Evolutionary conservation across 1,140 invertebrate species (phyloP), one percentile per base, ranked within the genome.

Genomic region (Argopecten irradians): DNA sequence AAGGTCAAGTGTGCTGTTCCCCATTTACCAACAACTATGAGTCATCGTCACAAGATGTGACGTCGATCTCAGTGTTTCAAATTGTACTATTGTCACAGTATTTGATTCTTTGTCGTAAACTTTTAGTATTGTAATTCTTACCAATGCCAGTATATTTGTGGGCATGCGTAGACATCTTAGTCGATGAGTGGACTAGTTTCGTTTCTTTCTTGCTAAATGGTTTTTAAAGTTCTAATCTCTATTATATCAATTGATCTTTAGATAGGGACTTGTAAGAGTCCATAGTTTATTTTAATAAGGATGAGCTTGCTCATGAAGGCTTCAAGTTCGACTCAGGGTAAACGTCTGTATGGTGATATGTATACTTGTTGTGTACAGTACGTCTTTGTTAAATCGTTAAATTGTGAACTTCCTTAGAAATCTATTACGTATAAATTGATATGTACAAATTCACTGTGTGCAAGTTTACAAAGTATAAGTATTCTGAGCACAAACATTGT

Each of bases 281-380:
- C 5, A 11, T 71, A 71, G 55, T 71, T n/a, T 71, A 71, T 28
- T 28, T 71, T 7, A 71, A 28, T 7, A 71, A 28, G 55, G 55
- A 71, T 71, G 55, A 71, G 55, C 28, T 28, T n/a, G 55, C 55
- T 71, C 55, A 71, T 11, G 55, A n/a, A 71, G n/a, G 55, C 8
- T 28, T 71, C 55, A 71, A 71, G 55, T 71, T 71, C 55, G 55
- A 71, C 55, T 71, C 55, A 71, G 55, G 55, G 55, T 71, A 28
- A 71, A 39, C 14, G 55, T 28, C n/a, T 71, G 22, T 28, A 5
- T 28, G 55, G 55, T 71, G 55, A 71, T 71, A 71, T 71, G 55
- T 71, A 71, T 71, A 71, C 22, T 8, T 71, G 55, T 71, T 71
- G 55, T 71, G 55, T 71, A 71, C 55, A 71, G 55, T 71, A 16